Evolutionary conservation across 53 echinoderm and acorn worm species (phyloP).

Genomic region (Pentamera pediparva): DNA sequence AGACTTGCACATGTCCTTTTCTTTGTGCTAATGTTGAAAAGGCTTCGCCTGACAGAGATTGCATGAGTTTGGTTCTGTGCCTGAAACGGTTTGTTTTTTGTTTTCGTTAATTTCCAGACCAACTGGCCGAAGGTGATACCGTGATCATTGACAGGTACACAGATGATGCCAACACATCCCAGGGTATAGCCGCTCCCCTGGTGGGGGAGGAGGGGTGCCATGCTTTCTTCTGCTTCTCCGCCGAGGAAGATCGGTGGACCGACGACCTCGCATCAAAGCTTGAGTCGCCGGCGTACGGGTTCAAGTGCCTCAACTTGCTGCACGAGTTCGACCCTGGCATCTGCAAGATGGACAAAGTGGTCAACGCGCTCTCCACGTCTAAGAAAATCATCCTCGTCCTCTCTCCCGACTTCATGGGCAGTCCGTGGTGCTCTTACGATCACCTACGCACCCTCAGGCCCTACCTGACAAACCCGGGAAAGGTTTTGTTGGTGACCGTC

Average conservation of each 20-base stretch:
- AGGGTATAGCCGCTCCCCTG: conserved; percentile 75
- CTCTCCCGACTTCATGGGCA: conserved; percentile 76
- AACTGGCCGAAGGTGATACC: too few species aligned
- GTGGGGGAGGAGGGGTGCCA: conserved; percentile 90
- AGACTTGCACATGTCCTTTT: neutral
- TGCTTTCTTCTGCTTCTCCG: conserved; percentile 86
- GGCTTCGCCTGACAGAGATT: too few species aligned
- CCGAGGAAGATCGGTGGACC: conserved; percentile 85
- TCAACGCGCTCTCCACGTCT: conserved; percentile 74
- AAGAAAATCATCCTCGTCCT: conserved; percentile 82
- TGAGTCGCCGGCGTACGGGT: conserved; percentile 80
- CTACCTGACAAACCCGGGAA: conserved; percentile 66
- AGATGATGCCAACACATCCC: conserved; percentile 9
- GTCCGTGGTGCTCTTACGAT: conserved; percentile 89
- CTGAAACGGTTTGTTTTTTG: too few species aligned
- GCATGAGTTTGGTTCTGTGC: too few species aligned
- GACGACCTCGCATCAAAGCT: conserved; percentile 70
- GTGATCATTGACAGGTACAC: conserved; percentile 35
- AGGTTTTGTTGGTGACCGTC: conserved; percentile 70
- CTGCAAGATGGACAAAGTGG: conserved; percentile 72
- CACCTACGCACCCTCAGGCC: conserved; percentile 62
- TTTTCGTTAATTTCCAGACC: too few species aligned
- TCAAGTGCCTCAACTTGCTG: conserved; percentile 61
- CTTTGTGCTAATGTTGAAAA: conserved; percentile 31
- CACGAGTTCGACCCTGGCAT: conserved; percentile 77